phyloP scores from a whole-genome alignment of 1,140 invertebrate genomes.

The Venturia canescens region DNA sequence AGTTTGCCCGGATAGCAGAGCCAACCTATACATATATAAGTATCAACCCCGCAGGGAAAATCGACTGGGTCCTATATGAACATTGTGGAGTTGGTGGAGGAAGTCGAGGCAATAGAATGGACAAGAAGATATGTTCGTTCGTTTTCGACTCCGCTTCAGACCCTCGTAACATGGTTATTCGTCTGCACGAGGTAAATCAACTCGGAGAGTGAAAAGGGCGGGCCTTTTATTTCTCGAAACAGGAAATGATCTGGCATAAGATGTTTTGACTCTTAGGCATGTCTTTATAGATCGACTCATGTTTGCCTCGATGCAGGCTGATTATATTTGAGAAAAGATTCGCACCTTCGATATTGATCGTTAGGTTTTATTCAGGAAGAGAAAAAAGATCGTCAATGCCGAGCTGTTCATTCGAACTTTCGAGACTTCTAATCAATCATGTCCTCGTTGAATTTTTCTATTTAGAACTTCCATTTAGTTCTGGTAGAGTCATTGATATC shows the following conservation, averaged over 20 bases:
- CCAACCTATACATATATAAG: neutral
- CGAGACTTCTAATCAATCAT: too few relatives aligned
- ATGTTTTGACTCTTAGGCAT: neutral
- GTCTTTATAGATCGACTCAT: too few relatives aligned
- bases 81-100: conserved; percentile 30
- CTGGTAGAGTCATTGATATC: too few relatives aligned
- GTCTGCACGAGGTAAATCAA: neutral
- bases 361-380: too few relatives aligned
- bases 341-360: too few relatives aligned
- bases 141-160: conserved; percentile 1
- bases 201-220: neutral
- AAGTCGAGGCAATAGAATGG: conserved; percentile 15
- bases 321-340: too few relatives aligned
- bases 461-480: too few relatives aligned
- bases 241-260: neutral
- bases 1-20: conserved; percentile 46
- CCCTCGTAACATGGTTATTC: neutral
- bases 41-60: conserved; percentile 1
- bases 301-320: too few relatives aligned
- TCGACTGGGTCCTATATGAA: conserved; percentile 36
- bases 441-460: too few relatives aligned
- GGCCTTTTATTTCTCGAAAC: neutral
- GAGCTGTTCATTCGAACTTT: too few relatives aligned
- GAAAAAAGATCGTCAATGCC: too few relatives aligned
- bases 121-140: conserved; percentile 5